Evolutionary conservation across 2,888 invertebrate species (phyloP).

Genomic region (Argyresthia goedartella): DNA sequence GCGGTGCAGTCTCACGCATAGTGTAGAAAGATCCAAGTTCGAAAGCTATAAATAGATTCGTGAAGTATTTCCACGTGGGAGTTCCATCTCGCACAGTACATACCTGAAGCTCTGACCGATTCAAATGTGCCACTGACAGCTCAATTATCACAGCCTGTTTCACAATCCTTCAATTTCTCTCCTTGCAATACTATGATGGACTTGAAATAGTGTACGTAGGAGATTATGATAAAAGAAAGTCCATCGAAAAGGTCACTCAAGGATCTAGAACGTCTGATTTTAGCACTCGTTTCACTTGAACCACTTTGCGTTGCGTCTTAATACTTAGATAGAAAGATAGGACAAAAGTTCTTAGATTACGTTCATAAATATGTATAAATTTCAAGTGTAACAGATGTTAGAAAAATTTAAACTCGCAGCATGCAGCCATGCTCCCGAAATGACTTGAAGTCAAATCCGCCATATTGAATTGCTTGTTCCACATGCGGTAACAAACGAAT

Average conservation of each 20-base stretch:
- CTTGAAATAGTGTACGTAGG: not conserved
- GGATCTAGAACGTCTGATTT: conserved; percentile 54
- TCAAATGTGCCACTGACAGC: conserved; percentile 41
- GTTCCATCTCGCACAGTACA: conserved; percentile 49
- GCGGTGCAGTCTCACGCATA: conserved; percentile 23
- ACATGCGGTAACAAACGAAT: conserved; percentile 44
- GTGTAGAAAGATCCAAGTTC: conserved; percentile 54
- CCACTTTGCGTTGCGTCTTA: conserved; percentile 46
- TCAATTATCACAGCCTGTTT: conserved; percentile 43
- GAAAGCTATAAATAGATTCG: conserved; percentile 63
- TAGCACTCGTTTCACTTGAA: conserved; percentile 46
- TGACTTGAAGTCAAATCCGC: conserved; percentile 59
- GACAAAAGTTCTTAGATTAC: conserved; percentile 34
- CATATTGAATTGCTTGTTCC: conserved; percentile 61
- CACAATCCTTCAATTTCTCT: not conserved
- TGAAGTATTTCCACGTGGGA: conserved; percentile 69
- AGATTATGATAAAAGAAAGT: conserved; percentile 65
- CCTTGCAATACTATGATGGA: not conserved
- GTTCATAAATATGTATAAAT: conserved; percentile 30
- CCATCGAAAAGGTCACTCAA: conserved; percentile 63
- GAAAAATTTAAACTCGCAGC: conserved; percentile 39
- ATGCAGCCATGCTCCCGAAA: conserved; percentile 45
- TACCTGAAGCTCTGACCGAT: conserved; percentile 51
- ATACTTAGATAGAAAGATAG: conserved; percentile 39
- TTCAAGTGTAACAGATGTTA: conserved; percentile 18